A percentile compares a stretch with the other conserved stretches of the same genome.
phyloP scores from a whole-genome alignment of 2,113 vertebrate genomes.

The Aegypius monachus region DNA sequence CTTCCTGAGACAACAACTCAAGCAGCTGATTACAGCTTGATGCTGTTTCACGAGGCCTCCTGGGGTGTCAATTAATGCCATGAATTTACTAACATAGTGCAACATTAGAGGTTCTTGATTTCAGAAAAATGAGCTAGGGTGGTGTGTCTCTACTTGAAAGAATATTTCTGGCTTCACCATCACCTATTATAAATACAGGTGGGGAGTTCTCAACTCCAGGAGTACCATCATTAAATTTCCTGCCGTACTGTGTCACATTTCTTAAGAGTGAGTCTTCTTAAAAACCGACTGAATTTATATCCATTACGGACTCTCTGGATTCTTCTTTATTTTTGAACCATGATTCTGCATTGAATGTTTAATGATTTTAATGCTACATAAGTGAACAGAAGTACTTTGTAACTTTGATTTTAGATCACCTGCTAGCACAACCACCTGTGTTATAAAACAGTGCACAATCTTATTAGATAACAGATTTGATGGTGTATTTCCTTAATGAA shows the following conservation, averaged over 20 bases:
- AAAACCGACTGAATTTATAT: neutral
- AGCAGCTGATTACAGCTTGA: conserved; percentile 41
- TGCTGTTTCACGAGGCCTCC: conserved; percentile 13
- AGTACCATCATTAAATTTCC: neutral
- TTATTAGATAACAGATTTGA: neutral
- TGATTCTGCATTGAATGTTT: neutral
- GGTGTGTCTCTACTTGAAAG: neutral
- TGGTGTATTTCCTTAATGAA: conserved; percentile 18
- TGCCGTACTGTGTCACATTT: neutral
- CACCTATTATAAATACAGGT: conserved; percentile 10
- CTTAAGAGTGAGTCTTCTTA: neutral
- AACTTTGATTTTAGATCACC: neutral
- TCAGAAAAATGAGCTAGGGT: conserved; percentile 30
- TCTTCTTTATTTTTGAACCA: neutral
- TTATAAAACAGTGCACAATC: neutral
- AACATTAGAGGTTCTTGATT: conserved; percentile 24
- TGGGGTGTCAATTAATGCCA: conserved; percentile 45
- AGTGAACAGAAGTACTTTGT: neutral
- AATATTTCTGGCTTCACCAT: conserved; percentile 9
- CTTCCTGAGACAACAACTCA: conserved; percentile 50
- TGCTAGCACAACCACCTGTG: neutral
- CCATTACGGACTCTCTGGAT: neutral
- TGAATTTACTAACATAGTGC: conserved; percentile 26
- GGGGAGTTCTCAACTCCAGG: neutral
- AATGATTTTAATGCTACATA: neutral